Percentiles rank a stretch among this genome's conserved stretches.
Conservation (phyloP, 2,113 vertebrate species). For the Clarias magur region DNA sequence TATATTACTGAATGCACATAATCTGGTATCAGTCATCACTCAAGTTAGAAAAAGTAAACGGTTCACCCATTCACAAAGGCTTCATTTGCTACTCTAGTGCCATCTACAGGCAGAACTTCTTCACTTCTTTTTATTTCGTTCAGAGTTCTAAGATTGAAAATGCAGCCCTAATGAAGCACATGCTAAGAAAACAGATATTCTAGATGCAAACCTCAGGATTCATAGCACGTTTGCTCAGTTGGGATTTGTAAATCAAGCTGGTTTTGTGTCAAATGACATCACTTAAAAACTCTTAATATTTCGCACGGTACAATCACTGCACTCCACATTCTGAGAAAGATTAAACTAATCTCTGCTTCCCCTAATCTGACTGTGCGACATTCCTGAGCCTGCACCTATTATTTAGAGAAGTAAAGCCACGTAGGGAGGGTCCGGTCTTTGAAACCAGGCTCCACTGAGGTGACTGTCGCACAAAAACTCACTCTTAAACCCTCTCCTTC, state of each 20-base stretch:
- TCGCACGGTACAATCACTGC: neutral
- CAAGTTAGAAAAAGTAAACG: neutral
- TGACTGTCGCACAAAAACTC: slow-evolving; percentile 29
- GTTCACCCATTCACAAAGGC: no score
- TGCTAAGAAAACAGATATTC: neutral
- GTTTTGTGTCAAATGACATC: neutral
- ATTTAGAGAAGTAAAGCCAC: slow-evolving; percentile 47
- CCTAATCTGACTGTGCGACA: slow-evolving; percentile 27
- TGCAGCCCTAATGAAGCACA: neutral
- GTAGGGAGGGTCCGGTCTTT: slow-evolving; percentile 35
- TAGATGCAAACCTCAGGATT: neutral
- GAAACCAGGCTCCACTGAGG: slow-evolving; percentile 31
- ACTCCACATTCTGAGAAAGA: neutral
- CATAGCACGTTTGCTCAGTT: neutral
- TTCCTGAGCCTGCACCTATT: slow-evolving; percentile 43
- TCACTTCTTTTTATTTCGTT: neutral
- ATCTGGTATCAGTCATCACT: neutral
- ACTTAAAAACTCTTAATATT: neutral
- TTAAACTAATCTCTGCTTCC: slow-evolving; percentile 16
- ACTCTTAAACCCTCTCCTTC: neutral
- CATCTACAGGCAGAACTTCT: slow-evolving; percentile 26
- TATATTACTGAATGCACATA: neutral
- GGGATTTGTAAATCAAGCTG: neutral
- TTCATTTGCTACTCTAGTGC: slow-evolving; percentile 25
- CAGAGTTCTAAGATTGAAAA: neutral